Conservation (phyloP, 2,797 vertebrate species). For the Buphagus erythrorhynchus region DNA sequence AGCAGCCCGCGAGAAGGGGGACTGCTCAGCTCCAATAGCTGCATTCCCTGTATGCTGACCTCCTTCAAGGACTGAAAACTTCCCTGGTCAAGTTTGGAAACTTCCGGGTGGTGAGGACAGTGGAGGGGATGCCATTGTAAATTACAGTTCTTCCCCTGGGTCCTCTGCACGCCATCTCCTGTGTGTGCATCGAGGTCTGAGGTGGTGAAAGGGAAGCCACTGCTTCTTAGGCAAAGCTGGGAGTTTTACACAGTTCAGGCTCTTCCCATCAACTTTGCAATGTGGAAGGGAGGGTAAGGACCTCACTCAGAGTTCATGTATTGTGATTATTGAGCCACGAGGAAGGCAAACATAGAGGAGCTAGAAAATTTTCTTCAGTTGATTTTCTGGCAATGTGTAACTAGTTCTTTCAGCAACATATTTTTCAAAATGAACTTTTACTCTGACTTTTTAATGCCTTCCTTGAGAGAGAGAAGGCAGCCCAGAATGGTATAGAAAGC, state of each 20-base stretch:
- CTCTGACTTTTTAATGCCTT: background rate
- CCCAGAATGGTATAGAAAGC: background rate
- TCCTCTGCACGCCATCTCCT: background rate
- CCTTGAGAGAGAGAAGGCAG: background rate
- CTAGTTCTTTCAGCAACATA: background rate
- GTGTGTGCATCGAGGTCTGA: background rate
- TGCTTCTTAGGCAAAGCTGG: background rate
- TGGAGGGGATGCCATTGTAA: background rate
- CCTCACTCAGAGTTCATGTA: background rate
- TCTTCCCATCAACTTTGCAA: background rate
- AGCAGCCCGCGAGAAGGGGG: rapidly evolving
- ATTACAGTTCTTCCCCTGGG: background rate
- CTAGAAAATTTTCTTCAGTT: background rate
- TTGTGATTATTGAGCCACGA: background rate
- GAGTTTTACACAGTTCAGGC: background rate
- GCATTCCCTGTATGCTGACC: rapidly evolving
- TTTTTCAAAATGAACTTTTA: background rate
- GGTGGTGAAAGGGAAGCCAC: background rate
- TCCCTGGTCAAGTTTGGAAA: background rate
- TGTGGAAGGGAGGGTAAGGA: background rate
- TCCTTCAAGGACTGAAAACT: background rate
- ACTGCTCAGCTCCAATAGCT: background rate
- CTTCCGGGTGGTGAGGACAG: background rate
- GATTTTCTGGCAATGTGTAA: background rate
- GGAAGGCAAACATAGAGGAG: background rate